phyloP scores from a whole-genome alignment of 2,113 vertebrate genomes.

The Corvus moneduloides region DNA sequence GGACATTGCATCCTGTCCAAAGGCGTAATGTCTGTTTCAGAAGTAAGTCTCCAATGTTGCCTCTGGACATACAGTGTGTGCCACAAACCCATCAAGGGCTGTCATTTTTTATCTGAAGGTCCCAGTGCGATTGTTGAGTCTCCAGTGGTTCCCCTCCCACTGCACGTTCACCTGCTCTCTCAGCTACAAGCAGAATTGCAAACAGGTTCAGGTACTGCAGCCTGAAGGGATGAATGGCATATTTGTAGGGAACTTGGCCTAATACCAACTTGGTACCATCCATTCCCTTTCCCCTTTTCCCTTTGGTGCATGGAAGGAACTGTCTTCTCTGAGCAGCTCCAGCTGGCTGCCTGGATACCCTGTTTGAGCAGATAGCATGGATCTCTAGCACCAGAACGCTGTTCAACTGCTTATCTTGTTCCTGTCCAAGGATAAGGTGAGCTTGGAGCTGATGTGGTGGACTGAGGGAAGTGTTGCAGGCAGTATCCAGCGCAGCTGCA shows the following conservation, averaged over 20 bases:
- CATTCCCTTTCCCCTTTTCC: neutral
- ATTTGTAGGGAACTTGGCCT: neutral
- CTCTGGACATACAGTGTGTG: accelerated
- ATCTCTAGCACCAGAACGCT: neutral
- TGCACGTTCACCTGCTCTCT: neutral
- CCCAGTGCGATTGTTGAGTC: accelerated
- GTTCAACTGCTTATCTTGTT: neutral
- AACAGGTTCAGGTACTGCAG: neutral
- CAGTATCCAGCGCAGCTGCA: neutral
- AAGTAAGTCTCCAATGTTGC: neutral
- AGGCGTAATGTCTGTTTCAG: neutral
- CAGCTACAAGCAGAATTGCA: neutral
- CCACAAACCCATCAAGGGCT: neutral
- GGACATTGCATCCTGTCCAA: neutral
- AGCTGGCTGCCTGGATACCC: neutral
- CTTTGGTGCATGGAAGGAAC: neutral
- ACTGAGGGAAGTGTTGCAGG: neutral
- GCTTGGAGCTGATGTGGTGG: neutral
- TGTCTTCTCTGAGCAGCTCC: neutral
- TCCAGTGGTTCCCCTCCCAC: neutral
- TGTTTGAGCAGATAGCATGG: neutral
- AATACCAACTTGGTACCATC: neutral
- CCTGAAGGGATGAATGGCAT: neutral
- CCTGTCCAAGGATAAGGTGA: neutral
- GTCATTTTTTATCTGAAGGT: neutral